Evolutionary conservation across 2,113 vertebrate species (phyloP).

Genomic region (Alethe diademata): DNA sequence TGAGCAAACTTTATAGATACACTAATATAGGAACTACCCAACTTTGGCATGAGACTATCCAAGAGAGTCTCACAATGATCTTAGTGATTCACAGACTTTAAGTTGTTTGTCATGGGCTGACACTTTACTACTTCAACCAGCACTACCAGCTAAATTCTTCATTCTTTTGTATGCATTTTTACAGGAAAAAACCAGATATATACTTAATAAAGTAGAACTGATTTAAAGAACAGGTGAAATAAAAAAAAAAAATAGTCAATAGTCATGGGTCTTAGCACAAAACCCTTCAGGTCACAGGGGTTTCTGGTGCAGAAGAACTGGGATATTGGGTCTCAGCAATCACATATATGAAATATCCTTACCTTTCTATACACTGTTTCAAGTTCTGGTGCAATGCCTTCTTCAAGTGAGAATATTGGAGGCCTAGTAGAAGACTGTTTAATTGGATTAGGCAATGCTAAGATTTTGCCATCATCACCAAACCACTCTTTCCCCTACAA

Average conservation of each 20-base stretch:
- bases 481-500: constrained; percentile 90
- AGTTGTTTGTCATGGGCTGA: neutral
- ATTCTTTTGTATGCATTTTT: neutral
- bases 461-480: constrained; percentile 90
- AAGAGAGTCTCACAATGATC: neutral
- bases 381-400: constrained; percentile 77
- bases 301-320: neutral
- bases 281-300: neutral
- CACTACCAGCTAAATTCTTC: neutral
- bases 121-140: neutral
- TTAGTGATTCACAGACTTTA: neutral
- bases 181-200: neutral
- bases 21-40: neutral
- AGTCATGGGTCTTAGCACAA: neutral
- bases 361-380: constrained; percentile 90
- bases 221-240: neutral
- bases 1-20: neutral
- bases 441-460: constrained; percentile 89
- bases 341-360: neutral
- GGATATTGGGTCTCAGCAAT: neutral
- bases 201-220: neutral
- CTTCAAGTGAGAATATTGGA: constrained; percentile 76
- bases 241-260: neutral
- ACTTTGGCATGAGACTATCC: neutral
- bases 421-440: constrained; percentile 84